Percentiles rank a stretch among this genome's conserved stretches.
These are phyloP conservation scores for Napeogenes sylphis DNA, from an alignment of 2,888 invertebrate species.

Conservation along the genomic window DNA sequence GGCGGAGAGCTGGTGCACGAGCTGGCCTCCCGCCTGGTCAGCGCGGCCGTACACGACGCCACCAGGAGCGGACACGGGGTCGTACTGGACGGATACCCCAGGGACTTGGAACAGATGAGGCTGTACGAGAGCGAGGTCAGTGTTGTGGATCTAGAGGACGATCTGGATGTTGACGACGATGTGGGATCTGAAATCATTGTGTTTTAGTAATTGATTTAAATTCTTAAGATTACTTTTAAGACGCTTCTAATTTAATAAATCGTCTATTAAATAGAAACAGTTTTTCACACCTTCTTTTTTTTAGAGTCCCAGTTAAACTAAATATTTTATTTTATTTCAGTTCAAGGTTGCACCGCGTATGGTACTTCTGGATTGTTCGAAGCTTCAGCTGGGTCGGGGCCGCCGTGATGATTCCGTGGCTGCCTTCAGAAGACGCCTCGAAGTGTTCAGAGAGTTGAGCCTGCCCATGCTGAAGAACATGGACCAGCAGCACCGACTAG, in stretches of 20 bases:
- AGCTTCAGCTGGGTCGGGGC: slow-evolving; percentile 90
- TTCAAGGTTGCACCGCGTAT: slow-evolving; percentile 87
- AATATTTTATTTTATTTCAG: slow-evolving; percentile 57
- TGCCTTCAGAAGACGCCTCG: slow-evolving; percentile 88
- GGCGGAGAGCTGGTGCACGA: slow-evolving; percentile 91
- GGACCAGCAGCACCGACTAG: slow-evolving; percentile 88
- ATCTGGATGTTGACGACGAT: too few species aligned
- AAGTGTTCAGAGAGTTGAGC: slow-evolving; percentile 91
- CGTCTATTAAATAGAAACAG: too few species aligned
- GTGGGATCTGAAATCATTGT: too few species aligned
- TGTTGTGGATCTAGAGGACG: not conserved
- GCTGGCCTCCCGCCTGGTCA: slow-evolving; percentile 85
- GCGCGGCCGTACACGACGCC: slow-evolving; percentile 79
- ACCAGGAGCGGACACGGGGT: slow-evolving; percentile 84
- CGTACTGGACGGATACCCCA: slow-evolving; percentile 95
- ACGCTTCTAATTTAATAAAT: too few species aligned
- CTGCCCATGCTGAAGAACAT: slow-evolving; percentile 92
- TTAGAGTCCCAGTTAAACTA: not conserved
- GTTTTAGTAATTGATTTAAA: too few species aligned
- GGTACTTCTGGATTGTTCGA: slow-evolving; percentile 93
- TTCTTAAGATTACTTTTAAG: too few species aligned
- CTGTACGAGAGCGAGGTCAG: slow-evolving; percentile 92
- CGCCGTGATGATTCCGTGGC: slow-evolving; percentile 91
- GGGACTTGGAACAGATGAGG: slow-evolving; percentile 91
- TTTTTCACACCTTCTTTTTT: too few species aligned